A percentile compares a stretch with the other conserved stretches of the same genome.
phyloP scores from a whole-genome alignment of 1,140 invertebrate genomes.

The Drosophila eugracilis region DNA sequence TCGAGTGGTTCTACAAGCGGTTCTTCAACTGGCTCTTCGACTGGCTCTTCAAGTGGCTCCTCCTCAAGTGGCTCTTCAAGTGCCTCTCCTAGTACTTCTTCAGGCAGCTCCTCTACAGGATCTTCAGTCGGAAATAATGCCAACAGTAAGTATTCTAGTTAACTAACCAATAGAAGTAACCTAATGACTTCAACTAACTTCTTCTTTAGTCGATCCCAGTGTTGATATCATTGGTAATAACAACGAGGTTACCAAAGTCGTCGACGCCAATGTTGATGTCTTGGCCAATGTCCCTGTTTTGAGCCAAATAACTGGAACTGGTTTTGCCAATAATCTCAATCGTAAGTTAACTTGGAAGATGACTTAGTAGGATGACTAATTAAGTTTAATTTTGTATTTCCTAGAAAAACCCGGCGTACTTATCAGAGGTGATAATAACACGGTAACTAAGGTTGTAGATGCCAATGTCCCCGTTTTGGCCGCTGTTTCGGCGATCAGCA shows the following conservation, averaged over 20 bases:
- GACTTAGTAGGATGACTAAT: no score
- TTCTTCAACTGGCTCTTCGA: not conserved
- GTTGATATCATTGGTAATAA: slow-evolving; percentile 1
- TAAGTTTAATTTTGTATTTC: not conserved
- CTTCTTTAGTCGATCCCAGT: slow-evolving; percentile 2
- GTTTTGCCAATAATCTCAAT: not conserved
- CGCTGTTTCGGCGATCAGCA: slow-evolving; percentile 1
- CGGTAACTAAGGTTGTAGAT: not conserved
- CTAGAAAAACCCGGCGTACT: not conserved
- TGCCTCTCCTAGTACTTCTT: not conserved
- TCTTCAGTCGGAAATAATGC: slow-evolving; percentile 1
- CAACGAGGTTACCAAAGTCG: not conserved
- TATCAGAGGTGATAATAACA: slow-evolving; percentile 9
- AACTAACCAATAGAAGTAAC: not conserved
- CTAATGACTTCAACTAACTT: not conserved
- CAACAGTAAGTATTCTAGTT: slow-evolving; percentile 7
- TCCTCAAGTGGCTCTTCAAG: not conserved
- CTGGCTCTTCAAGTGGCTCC: not conserved
- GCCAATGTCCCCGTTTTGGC: slow-evolving; percentile 3
- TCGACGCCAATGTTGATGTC: not conserved
- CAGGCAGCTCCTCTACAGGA: not conserved
- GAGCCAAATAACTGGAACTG: not conserved
- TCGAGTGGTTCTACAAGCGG: not conserved
- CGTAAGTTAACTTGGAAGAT: not conserved
- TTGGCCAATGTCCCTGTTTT: not conserved